Base-by-base conservation (phyloP, 2,113 vertebrate genomes). In the Pelobates fuscus region DNA sequence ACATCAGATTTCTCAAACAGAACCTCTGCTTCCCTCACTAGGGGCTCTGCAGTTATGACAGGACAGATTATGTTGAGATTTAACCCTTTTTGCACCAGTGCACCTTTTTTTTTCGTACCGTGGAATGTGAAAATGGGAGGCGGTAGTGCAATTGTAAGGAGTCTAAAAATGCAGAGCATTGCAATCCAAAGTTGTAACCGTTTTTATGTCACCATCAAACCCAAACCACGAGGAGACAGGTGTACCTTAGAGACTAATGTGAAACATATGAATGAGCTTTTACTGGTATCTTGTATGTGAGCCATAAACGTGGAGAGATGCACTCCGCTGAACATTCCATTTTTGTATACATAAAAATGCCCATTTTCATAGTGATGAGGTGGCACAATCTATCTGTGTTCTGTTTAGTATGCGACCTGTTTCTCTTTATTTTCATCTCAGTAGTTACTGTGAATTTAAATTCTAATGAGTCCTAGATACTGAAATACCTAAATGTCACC, bases 21-120 rank as follows among this genome's bases (percentile, higher is more conserved):
- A 46, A 61, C 61, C 49, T 58, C 58, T 20, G 57, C 43, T 29
- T 8, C 69, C 62, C 69, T 71, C 69, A 37, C 69, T 25, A 21
- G 69, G 68, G 68, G 18, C 32, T 59, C 21, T 12, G 37, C 37
- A 8, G 37, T 7, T 41, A 8, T 41, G 14, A 41, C 7, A 41
- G 37, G 37, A 7, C 14, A 8, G 7, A 41, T 8, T 41, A 7
- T 41, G 7, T 41, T 41, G 37, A 41, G 37, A 41, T 41, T 41
- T 41, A 41, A 41, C 37, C 1, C 37, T 41, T 41, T 2, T 8
- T 8, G 37, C 14, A 12, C 37, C 37, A 41, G 37, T 8, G 37
- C n/a, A n/a, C n/a, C n/a, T n/a, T n/a, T n/a, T n/a, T n/a, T n/a
- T n/a, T n/a, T n/a, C n/a, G n/a, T n/a, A n/a, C n/a, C n/a, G n/a